Evolutionary conservation across 2,113 vertebrate species (phyloP), one percentile per base, ranked within the genome.

Genomic region (Fulica atra): DNA sequence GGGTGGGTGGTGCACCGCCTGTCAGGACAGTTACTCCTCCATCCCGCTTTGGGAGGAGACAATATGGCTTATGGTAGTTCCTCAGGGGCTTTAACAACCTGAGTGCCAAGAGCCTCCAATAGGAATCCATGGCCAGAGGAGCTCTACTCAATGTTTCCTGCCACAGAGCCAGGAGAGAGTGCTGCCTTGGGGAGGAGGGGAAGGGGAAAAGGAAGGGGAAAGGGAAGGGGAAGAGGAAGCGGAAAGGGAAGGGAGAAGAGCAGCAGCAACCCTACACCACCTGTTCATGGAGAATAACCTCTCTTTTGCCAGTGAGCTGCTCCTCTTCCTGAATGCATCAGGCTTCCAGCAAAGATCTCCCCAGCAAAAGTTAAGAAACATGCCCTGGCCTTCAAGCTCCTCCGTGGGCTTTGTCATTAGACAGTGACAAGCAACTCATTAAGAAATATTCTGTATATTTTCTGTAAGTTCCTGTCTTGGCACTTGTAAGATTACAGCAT

Each of bases 401-500:
- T 95, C 88, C 74, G 60, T 61, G 25, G 48, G 91, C 81, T 94
- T 84, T 90, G 54, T 96, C 90, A 94, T 97, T 97, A 97, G 60
- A 77, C 83, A 84, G 59, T 96, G 91, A 96, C 88, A 96, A 97
- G 77, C 36, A 92, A 77, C 82, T 97, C 93, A 97, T 97, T 97
- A 97, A 96, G 95, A 95, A 95, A 74, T 44, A 90, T 11, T 46
- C 83, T 96, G 91, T 80, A 69, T 91, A 93, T 93, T 95, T 81
- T 91, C 88, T 65, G 86, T 73, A 63, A 83, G 81, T 96, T 95
- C 78, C 81, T 95, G 85, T 95, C 96, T 93, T 56, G 63, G 92
- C 89, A 81, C 86, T 97, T 95, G 73, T 92, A 81, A 93, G 93
- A 85, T 98, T 88, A 98, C 97, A 96, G 79, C 85, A 81, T 92